Base-by-base conservation (phyloP, 2,888 invertebrate species). In the Oxytorus armatus region DNA sequence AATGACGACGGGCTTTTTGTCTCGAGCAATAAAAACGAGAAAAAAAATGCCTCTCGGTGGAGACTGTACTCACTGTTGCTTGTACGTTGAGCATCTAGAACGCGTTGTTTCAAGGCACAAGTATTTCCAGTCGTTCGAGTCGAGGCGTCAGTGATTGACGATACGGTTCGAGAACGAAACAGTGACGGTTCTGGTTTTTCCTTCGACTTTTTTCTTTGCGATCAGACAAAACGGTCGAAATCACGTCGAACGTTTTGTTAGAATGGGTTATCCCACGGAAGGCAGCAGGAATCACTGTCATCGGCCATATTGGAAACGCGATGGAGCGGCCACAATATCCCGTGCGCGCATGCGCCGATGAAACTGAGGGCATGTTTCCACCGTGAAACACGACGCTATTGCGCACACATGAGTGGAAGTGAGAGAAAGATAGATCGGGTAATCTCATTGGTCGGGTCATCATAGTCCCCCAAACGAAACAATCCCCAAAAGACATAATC, bases 241-340 rank as follows among this genome's bases (percentile, higher is more conserved):
- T 76, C 65, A 79, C 83, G 59, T 76, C 63, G 57, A 39, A 74
- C 69, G 55, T 75, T 79, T n/a, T 75, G 39, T 72, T 61, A 61
- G 39, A 70, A 76, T 72, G 70, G 79, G 81, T 81, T 84, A 81
- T 75, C 76, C 81, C 81, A 81, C 74, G 77, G 76, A 78, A 84
- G 72, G 80, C 84, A 79, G 77, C 78, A 81, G 79, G 83, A 83
- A 80, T 83, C 81, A 83, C 82, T 79, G 76, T 57, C 51, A 63
- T 79, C 81, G 79, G 81, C 81, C 81, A 81, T 81, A 70, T 81
- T 81, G 79, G 61, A 69, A 72, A 72, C 79, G 66, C 33, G 74
- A 78, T n/a, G n/a, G n/a, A n/a, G n/a, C n/a, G n/a, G n/a, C n/a
- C n/a, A n/a, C n/a, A n/a, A n/a, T 69, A 21, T 57, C 4, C 10